Evolutionary conservation across 2,113 vertebrate species (phyloP).

Genomic region (Callionymus lyra): DNA sequence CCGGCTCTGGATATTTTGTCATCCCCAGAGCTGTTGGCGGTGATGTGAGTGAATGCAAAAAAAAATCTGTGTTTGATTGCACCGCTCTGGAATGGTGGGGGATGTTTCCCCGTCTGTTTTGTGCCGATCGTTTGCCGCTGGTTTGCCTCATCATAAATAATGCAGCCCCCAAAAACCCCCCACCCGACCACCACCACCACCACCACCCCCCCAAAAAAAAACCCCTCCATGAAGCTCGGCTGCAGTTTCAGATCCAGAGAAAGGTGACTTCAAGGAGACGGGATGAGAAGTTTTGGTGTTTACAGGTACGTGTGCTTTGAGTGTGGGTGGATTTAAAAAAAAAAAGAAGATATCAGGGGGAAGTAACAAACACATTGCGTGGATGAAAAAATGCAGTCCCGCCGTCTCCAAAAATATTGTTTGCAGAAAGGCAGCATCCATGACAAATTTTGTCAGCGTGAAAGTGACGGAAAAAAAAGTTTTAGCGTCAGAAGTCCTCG

Average conservation of each 20-base stretch:
- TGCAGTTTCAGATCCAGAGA: slow-evolving; percentile 40
- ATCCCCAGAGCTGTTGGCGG: slow-evolving; percentile 18
- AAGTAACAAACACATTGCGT: slow-evolving; percentile 23
- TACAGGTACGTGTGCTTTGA: slow-evolving; percentile 38
- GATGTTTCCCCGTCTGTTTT: slow-evolving; percentile 42
- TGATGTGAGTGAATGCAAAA: slow-evolving; percentile 35
- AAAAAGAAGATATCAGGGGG: slow-evolving; percentile 19
- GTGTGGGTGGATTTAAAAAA: slow-evolving; percentile 43
- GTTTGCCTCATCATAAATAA: slow-evolving; percentile 60
- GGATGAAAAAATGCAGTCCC: slow-evolving; percentile 39
- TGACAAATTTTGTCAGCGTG: slow-evolving; percentile 27
- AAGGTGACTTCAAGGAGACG: slow-evolving; percentile 55
- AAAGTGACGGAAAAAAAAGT: too few relatives aligned
- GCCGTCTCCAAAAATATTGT: slow-evolving; percentile 45
- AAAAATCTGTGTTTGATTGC: slow-evolving; percentile 37
- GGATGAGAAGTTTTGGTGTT: slow-evolving; percentile 26
- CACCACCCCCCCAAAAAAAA: too few relatives aligned
- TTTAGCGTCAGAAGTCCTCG: too few relatives aligned
- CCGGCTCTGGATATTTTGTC: slow-evolving; percentile 21
- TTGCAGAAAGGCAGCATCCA: slow-evolving; percentile 17
- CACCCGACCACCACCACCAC: slow-evolving; percentile 45
- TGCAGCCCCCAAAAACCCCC: slow-evolving; percentile 50
- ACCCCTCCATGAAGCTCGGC: slow-evolving; percentile 52
- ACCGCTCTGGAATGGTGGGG: slow-evolving; percentile 15
- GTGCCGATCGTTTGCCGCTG: slow-evolving; percentile 45